Conservation (phyloP, 2,888 invertebrate genomes). For the Dendrolimus houi region DNA sequence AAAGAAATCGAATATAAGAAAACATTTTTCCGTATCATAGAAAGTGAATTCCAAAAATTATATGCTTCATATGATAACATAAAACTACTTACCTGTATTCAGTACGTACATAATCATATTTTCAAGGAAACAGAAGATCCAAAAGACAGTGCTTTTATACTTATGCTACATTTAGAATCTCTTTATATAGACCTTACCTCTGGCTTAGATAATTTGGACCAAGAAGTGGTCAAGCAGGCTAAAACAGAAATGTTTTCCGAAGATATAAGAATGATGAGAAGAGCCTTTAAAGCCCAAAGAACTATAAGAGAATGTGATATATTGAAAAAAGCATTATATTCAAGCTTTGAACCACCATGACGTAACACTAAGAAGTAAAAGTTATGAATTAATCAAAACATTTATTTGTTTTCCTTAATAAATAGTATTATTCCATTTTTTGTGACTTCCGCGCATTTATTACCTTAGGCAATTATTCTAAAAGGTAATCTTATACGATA, state of each 20-base stretch:
- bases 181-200: constrained; percentile 17
- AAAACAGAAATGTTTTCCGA: constrained; percentile 20
- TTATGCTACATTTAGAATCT: constrained; percentile 23
- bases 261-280: constrained; percentile 22
- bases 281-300: constrained; percentile 25
- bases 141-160: constrained; percentile 18
- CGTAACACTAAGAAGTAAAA: too few relatives aligned
- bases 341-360: constrained; percentile 25
- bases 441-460: constrained; percentile 17
- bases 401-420: too few relatives aligned
- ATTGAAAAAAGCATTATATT: constrained; percentile 21
- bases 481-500: constrained; percentile 65
- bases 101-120: constrained; percentile 21
- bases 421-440: too few relatives aligned
- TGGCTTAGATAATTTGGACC: constrained; percentile 20
- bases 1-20: constrained; percentile 17
- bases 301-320: constrained; percentile 22
- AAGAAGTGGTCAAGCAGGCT: constrained; percentile 21
- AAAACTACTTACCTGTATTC: constrained; percentile 29
- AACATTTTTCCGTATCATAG: constrained; percentile 21
- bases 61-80: constrained; percentile 22
- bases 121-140: constrained; percentile 23
- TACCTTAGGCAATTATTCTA: constrained; percentile 43
- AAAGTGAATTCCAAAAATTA: constrained; percentile 20
- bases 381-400: too few relatives aligned